Evolutionary conservation across 2,888 invertebrate species (phyloP).

Genomic region (Tetropium fuscum): DNA sequence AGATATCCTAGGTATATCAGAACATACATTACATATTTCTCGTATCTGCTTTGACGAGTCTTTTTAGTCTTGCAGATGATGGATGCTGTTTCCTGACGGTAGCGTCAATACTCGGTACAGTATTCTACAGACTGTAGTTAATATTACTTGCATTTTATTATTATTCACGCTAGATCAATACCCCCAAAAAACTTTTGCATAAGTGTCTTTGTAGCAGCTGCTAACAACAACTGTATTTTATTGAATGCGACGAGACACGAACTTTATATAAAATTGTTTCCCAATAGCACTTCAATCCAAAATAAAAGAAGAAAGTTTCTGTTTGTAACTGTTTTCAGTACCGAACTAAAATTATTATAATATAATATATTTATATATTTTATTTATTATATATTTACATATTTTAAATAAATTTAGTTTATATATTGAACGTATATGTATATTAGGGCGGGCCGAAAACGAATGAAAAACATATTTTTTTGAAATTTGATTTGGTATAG

Average conservation of each 20-base stretch:
- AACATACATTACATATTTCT: neutral
- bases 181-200: constrained; percentile 8
- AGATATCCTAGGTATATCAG: neutral
- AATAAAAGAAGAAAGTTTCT: constrained; percentile 8
- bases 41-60: neutral
- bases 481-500: too few species aligned
- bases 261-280: constrained; percentile 15
- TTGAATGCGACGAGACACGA: constrained; percentile 5
- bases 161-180: constrained; percentile 7
- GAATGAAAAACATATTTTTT: too few species aligned
- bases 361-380: too few species aligned
- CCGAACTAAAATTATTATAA: too few species aligned
- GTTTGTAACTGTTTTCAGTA: constrained; percentile 3
- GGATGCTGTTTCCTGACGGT: neutral
- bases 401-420: too few species aligned
- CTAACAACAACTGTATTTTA: constrained; percentile 14
- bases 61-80: neutral
- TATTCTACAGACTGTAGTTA: too few species aligned
- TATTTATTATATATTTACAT: too few species aligned
- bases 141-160: constrained; percentile 11
- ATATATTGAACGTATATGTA: too few species aligned
- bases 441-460: too few species aligned
- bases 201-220: constrained; percentile 4
- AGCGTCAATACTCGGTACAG: too few species aligned
- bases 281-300: neutral